These are phyloP conservation scores for Myotis findleyi DNA, from an alignment of 2,797 vertebrate species.

Conservation along the genomic window DNA sequence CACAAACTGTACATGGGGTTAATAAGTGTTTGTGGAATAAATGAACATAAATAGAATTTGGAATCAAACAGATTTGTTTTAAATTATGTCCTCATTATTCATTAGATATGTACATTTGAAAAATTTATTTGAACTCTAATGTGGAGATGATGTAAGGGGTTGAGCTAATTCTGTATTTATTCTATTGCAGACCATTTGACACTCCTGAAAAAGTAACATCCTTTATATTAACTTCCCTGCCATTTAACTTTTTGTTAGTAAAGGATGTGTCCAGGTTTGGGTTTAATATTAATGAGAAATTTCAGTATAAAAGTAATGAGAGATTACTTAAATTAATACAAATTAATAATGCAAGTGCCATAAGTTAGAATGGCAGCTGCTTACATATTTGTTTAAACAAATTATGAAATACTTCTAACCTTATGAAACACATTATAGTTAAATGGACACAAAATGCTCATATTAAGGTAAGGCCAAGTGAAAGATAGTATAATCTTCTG, in stretches of 20 bases:
- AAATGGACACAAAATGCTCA: neutral
- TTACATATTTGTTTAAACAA: neutral
- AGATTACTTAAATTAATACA: neutral
- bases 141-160: neutral
- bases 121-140: neutral
- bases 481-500: neutral
- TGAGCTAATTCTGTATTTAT: neutral
- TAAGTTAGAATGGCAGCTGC: neutral
- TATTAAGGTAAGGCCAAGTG: neutral
- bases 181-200: neutral
- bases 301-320: neutral
- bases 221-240: neutral
- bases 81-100: neutral
- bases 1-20: neutral
- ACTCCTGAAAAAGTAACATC: neutral
- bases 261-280: neutral
- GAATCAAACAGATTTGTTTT: neutral
- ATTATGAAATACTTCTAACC: neutral
- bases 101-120: slow-evolving; percentile 1
- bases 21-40: neutral
- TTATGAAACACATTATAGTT: neutral
- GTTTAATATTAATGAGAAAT: slow-evolving; percentile 15
- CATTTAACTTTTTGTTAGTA: neutral
- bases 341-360: neutral
- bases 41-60: neutral